A percentile compares a stretch with the other conserved stretches of the same genome.
Conservation (phyloP, 2,797 vertebrate genomes). For the Tragopan temminckii region DNA sequence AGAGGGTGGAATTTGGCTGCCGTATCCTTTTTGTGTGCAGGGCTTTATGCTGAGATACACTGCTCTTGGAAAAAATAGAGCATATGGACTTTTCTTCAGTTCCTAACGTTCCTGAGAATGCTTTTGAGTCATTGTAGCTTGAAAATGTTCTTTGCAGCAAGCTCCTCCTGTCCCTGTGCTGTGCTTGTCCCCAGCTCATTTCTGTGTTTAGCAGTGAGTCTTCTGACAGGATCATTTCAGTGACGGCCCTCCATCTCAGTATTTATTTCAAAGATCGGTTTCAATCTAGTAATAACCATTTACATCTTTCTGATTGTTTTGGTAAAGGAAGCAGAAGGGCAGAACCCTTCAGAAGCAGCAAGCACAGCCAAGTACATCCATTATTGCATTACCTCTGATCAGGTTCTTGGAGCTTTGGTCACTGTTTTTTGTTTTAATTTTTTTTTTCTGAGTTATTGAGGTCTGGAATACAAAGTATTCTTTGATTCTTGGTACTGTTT, state of each 20-base stretch:
- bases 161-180: not conserved
- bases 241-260: not conserved
- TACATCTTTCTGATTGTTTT: not conserved
- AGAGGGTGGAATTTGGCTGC: slow-evolving; percentile 39
- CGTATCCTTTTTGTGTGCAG: not conserved
- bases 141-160: not conserved
- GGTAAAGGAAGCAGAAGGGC: not conserved
- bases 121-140: not conserved
- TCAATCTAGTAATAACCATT: not conserved
- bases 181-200: not conserved
- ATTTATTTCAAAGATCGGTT: not conserved
- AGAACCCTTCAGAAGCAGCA: not conserved
- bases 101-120: not conserved
- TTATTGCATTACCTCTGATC: not conserved
- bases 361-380: not conserved
- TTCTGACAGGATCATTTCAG: slow-evolving; percentile 13
- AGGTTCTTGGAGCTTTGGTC: not conserved
- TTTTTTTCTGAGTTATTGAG: not conserved
- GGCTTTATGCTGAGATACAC: not conserved
- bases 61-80: not conserved
- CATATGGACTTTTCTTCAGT: not conserved
- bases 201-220: slow-evolving; percentile 13
- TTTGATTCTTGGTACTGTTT: not conserved
- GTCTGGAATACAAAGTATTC: not conserved
- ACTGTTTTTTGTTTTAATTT: not conserved